phyloP scores from a whole-genome alignment of 2,797 vertebrate genomes.

The Clarias laeviceps region DNA sequence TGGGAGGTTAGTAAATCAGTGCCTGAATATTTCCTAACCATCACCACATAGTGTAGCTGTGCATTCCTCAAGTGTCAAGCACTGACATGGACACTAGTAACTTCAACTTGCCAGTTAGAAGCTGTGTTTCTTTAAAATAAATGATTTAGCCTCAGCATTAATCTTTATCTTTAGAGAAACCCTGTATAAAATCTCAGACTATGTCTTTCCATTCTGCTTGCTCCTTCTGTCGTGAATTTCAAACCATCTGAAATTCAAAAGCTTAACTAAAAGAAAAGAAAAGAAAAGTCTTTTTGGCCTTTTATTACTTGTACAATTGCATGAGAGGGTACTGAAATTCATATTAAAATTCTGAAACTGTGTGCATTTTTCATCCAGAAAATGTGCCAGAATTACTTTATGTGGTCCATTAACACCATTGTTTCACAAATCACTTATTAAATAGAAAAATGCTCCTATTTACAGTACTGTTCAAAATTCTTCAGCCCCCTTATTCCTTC shows the following conservation, averaged over 20 bases:
- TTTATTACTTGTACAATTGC: not conserved
- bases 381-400: not conserved
- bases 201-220: not conserved
- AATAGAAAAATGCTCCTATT: not conserved
- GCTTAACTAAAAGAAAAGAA: not conserved
- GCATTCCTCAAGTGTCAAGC: not conserved
- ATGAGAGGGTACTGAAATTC: not conserved
- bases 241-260: not conserved
- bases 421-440: not conserved
- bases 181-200: not conserved
- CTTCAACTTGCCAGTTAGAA: not conserved
- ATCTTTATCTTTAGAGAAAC: not conserved
- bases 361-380: not conserved
- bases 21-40: constrained; percentile 8
- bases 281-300: not conserved
- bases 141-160: not conserved
- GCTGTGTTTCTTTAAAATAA: not conserved
- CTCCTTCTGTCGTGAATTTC: not conserved
- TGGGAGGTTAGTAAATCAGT: not conserved
- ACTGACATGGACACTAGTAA: not conserved
- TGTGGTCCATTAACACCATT: not conserved
- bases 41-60: not conserved
- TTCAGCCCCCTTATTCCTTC: too few species aligned
- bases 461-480: too few species aligned
- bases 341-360: not conserved